Evolutionary conservation across 2,888 invertebrate genomes (phyloP).

Genomic region (Thera obeliscata): DNA sequence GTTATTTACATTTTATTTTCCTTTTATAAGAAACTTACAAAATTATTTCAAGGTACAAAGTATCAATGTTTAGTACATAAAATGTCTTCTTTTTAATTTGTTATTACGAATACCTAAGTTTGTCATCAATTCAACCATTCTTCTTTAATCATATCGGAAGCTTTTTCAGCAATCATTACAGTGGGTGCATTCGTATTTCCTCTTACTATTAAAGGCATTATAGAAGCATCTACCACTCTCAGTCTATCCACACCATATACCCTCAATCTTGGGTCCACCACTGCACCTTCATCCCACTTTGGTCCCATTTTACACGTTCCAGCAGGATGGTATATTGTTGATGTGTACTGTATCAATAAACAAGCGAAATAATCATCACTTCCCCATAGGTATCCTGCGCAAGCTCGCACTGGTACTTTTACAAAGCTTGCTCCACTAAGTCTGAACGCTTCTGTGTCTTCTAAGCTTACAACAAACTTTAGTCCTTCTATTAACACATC

Average conservation of each 20-base stretch:
- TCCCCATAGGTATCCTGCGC: conserved; percentile 83
- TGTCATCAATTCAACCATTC: conserved; percentile 58
- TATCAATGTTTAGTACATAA: neutral
- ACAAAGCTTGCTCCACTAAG: conserved; percentile 83
- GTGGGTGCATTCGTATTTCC: conserved; percentile 93
- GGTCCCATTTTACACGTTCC: conserved; percentile 90
- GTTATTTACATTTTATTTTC: neutral
- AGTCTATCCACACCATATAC: conserved; percentile 86
- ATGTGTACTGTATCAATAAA: conserved; percentile 86
- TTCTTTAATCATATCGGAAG: conserved; percentile 90
- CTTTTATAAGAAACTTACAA: neutral
- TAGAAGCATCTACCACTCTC: conserved; percentile 88
- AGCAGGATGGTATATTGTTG: conserved; percentile 88
- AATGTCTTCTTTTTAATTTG: neutral
- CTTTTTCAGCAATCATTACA: conserved; percentile 94
- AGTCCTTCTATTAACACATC: conserved; percentile 85
- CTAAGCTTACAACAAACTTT: conserved; percentile 83
- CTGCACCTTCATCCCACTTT: conserved; percentile 83
- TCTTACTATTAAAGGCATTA: conserved; percentile 86
- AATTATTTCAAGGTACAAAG: neutral
- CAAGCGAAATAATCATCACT: conserved; percentile 88
- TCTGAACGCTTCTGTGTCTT: conserved; percentile 85
- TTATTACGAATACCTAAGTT: neutral
- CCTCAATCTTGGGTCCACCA: conserved; percentile 86
- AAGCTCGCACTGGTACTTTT: conserved; percentile 84